Evolutionary conservation across 2,113 vertebrate genomes (phyloP).

Genomic region (Maccullochella peelii): DNA sequence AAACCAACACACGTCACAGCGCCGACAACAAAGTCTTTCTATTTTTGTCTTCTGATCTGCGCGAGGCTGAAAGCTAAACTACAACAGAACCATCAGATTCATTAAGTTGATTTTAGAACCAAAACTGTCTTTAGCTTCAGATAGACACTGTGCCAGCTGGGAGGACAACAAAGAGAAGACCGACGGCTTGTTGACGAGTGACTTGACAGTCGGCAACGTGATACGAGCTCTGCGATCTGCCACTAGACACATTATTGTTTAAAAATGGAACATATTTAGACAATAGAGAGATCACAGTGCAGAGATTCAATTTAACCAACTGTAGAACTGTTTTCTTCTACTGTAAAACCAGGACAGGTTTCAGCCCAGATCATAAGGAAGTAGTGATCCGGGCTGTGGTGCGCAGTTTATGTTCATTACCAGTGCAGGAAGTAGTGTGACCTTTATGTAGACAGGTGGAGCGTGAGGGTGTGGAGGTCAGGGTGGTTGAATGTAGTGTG

Average conservation of each 20-base stretch:
- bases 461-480: too few relatives aligned
- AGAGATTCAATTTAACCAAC: background rate
- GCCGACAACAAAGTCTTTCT: conserved; percentile 32
- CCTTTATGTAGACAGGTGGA: too few relatives aligned
- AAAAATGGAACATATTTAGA: background rate
- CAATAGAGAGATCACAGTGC: background rate
- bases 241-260: background rate
- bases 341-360: background rate
- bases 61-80: conserved; percentile 1
- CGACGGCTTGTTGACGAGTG: background rate
- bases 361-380: background rate
- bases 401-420: too few relatives aligned
- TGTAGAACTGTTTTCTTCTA: background rate
- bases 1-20: background rate
- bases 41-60: conserved; percentile 7
- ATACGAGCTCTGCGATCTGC: background rate
- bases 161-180: conserved; percentile 15
- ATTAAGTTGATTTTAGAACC: background rate
- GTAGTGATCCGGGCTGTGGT: too few relatives aligned
- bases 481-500: too few relatives aligned
- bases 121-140: background rate
- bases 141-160: background rate
- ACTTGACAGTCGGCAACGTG: background rate
- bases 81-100: background rate
- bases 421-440: too few relatives aligned